Base-by-base conservation (phyloP, 2,113 vertebrate species). In the Podilymbus podiceps region DNA sequence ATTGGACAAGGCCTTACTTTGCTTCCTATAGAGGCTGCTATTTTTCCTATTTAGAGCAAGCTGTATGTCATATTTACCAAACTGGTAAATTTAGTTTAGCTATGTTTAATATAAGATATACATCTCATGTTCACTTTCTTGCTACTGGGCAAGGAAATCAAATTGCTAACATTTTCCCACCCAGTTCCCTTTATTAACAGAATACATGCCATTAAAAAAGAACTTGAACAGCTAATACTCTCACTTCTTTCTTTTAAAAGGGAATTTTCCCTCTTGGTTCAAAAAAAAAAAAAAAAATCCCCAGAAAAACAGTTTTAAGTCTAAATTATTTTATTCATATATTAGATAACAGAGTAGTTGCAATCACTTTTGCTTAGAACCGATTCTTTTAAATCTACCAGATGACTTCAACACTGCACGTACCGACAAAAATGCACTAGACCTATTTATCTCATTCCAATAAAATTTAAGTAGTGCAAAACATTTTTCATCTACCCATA, bases 381-480 rank as follows among this genome's bases (percentile, higher is more conserved):
- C 66, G 15, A 46, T 50, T 53, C 77, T 40, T 91, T 76, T 18
- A 3, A 75, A 87, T 66, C 50, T 31, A 62, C 8, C 30, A 73
- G 66, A 78, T 83, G 44, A 74, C 74, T 93, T 85, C 15, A 85
- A 62, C 35, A 46, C 15, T 6, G 7, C 49, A 92, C 93, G 95
- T 90, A 89, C 3, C 9, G 90, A 52, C 90, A 90, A 76, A 87
- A 94, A 85, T 11, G 17, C 22, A 47, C 74, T 31, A 50, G 23
- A 80, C 42, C 73, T 83, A 95, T 95, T 93, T 88, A 89, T 96
- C 71, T 93, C 59, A 55, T 88, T 90, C 79, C 80, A 89, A 89
- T 88, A 96, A 95, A 94, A 97, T 83, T 93, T 88, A 87, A 95
- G 74, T 77, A 94, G 55, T 73, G 88, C 84, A 83, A 68, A 87